Percentiles rank a stretch among this genome's conserved stretches.
Conservation (phyloP, 2,113 vertebrate species). For the Bubo scandiacus region DNA sequence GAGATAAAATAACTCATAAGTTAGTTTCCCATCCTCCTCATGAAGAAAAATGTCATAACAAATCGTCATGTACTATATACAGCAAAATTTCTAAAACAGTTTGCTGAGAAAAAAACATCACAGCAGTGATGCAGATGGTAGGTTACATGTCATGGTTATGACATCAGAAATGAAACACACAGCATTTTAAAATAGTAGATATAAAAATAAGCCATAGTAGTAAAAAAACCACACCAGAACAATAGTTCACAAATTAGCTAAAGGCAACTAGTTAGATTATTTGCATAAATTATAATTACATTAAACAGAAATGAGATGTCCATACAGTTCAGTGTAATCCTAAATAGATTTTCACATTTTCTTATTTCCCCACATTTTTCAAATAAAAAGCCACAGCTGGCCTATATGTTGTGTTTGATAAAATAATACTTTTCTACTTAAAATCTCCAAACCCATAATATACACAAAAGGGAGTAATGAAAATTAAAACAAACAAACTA, state of each 20-base stretch:
- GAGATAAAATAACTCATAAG: slow-evolving; percentile 25
- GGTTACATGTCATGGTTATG: background rate
- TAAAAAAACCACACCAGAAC: background rate
- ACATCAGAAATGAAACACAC: background rate
- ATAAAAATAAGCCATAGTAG: background rate
- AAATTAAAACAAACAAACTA: background rate
- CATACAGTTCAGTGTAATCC: background rate
- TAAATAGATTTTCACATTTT: background rate
- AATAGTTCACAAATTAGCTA: background rate
- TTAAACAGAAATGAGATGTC: background rate
- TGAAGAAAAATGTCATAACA: slow-evolving; percentile 19
- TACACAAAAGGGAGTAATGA: background rate
- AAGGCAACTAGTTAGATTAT: background rate
- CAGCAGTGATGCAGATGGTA: background rate
- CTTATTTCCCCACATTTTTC: background rate
- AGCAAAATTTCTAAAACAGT: background rate
- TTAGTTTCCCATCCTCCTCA: background rate
- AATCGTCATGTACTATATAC: background rate
- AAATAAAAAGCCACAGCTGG: background rate
- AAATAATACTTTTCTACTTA: background rate
- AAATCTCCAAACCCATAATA: background rate
- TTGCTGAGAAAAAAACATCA: background rate
- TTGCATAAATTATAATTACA: background rate
- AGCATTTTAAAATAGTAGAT: background rate
- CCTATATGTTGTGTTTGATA: background rate